phyloP scores from a whole-genome alignment of 2,113 vertebrate genomes.

The Calyptomena viridis region DNA sequence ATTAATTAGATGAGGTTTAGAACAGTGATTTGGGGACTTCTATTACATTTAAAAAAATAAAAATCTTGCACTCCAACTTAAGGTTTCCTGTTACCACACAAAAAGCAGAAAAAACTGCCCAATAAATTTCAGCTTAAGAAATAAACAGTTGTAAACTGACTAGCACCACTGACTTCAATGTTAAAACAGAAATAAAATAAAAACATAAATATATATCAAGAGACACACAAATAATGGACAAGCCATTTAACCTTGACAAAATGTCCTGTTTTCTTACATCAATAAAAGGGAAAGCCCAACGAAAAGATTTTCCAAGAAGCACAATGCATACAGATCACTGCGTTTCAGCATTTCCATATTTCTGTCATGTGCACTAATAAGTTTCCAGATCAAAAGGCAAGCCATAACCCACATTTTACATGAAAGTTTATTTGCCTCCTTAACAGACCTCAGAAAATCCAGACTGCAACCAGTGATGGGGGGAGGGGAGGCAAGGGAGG shows the following conservation, averaged over 20 bases:
- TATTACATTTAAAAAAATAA: not conserved
- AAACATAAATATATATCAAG: not conserved
- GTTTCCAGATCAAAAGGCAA: conserved; percentile 38
- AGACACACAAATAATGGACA: not conserved
- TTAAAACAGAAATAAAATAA: not conserved
- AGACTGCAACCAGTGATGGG: not conserved
- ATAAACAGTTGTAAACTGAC: not conserved
- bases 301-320: not conserved
- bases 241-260: conserved; percentile 5
- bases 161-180: not conserved
- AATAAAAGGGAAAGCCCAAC: not conserved
- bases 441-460: conserved; percentile 44
- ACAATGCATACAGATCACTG: not conserved
- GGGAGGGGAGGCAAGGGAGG: not conserved
- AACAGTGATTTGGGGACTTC: not conserved
- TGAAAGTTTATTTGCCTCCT: conserved; percentile 27
- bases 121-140: not conserved
- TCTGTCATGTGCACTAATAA: not conserved
- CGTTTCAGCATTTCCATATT: not conserved
- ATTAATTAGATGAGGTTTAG: not conserved
- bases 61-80: not conserved
- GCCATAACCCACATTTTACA: conserved; percentile 27
- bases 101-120: not conserved
- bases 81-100: not conserved
- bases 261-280: not conserved